phyloP scores from a whole-genome alignment of 2,797 vertebrate genomes.

The Tinamus major region DNA sequence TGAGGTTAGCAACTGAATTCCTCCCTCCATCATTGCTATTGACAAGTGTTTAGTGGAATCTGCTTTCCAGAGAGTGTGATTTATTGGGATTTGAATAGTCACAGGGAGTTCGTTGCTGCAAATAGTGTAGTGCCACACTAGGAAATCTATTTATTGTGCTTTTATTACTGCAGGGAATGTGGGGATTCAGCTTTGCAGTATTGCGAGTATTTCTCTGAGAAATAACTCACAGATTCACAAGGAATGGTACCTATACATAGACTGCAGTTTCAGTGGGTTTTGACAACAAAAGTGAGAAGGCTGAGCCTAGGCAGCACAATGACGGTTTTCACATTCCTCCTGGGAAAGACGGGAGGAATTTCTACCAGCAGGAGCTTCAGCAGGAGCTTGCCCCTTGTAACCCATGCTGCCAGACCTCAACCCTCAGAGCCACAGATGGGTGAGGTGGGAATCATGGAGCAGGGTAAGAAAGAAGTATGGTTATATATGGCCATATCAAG shows the following conservation, averaged over 20 bases:
- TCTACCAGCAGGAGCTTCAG: neutral
- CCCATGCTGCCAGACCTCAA: neutral
- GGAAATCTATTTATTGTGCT: constrained; percentile 16
- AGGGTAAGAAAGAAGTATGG: neutral
- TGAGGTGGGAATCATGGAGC: neutral
- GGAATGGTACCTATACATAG: neutral
- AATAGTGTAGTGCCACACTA: neutral
- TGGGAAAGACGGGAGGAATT: neutral
- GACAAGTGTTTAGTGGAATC: constrained; percentile 2
- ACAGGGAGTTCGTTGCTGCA: neutral
- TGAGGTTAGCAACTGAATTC: neutral
- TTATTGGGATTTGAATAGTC: constrained; percentile 21
- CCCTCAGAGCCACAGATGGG: accelerated
- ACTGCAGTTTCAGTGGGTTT: constrained; percentile 4
- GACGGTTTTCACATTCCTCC: neutral
- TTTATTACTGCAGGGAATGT: constrained; percentile 2
- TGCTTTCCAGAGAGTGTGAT: neutral
- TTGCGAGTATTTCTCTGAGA: constrained; percentile 19
- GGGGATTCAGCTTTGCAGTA: neutral
- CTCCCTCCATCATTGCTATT: neutral
- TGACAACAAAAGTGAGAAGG: neutral
- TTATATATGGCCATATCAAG: neutral
- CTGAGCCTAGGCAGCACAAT: neutral
- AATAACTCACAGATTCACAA: constrained; percentile 13
- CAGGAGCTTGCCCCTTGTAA: neutral